phyloP scores from a whole-genome alignment of 1,140 invertebrate species.

The Sycophila sp. region DNA sequence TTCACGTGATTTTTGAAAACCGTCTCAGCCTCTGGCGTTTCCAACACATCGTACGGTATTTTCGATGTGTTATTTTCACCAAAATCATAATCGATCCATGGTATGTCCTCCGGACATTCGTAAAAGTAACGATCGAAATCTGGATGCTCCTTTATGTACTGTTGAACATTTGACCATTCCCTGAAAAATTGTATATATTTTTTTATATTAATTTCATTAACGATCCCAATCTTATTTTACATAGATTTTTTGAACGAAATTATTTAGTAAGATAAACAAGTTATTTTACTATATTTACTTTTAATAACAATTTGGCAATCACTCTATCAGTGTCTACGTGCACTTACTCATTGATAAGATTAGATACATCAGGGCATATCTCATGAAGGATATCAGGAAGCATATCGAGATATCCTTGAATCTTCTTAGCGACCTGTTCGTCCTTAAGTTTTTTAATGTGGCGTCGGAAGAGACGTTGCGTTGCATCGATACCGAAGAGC shows the following conservation, averaged over 20 bases:
- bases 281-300: no score
- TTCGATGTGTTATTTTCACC: constrained; percentile 74
- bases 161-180: constrained; percentile 87
- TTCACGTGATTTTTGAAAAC: constrained; percentile 93
- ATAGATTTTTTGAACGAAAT: no score
- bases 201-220: not conserved
- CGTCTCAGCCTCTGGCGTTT: constrained; percentile 89
- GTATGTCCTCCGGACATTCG: constrained; percentile 79
- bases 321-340: not conserved
- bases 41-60: constrained; percentile 91
- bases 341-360: constrained; percentile 77
- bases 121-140: constrained; percentile 93
- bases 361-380: constrained; percentile 83
- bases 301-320: no score
- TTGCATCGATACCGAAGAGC: constrained; percentile 87
- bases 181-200: constrained; percentile 66
- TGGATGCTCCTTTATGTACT: constrained; percentile 84
- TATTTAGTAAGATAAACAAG: no score
- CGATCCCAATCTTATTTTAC: no score
- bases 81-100: constrained; percentile 83
- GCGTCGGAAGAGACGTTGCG: constrained; percentile 81
- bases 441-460: constrained; percentile 89
- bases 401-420: constrained; percentile 83
- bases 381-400: constrained; percentile 84
- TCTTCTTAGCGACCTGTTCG: constrained; percentile 82